These are phyloP conservation scores for Malthinus seriepunctatus DNA, from an alignment of 2,888 invertebrate species.

Conservation along the genomic window DNA sequence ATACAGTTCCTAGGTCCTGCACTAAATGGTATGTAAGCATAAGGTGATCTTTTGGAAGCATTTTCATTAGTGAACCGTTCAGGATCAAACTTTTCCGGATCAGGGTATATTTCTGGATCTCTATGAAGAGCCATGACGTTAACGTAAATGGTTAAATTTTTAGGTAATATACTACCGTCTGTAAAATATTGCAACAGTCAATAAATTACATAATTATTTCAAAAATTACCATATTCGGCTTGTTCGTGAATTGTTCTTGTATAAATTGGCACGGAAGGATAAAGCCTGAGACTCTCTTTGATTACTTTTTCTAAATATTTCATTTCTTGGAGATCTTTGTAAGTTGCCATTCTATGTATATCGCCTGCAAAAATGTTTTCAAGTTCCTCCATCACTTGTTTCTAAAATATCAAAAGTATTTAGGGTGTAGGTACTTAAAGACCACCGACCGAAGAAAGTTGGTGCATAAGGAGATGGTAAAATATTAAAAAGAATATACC, in stretches of 20 bases:
- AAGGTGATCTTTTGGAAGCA: constrained; percentile 50
- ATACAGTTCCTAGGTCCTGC: constrained; percentile 66
- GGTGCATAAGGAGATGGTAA: no score
- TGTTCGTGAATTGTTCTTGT: constrained; percentile 54
- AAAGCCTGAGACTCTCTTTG: constrained; percentile 57
- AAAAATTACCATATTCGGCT: constrained; percentile 44
- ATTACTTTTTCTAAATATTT: constrained; percentile 59
- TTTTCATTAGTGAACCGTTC: constrained; percentile 55
- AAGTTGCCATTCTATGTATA: constrained; percentile 30
- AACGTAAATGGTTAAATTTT: constrained; percentile 51
- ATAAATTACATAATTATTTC: no score
- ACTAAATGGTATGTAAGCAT: constrained; percentile 63
- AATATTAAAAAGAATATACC: no score
- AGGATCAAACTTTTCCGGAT: constrained; percentile 58
- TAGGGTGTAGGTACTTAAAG: no score
- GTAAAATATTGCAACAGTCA: constrained; percentile 7
- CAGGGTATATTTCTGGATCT: constrained; percentile 56
- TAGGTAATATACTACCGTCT: constrained; percentile 39
- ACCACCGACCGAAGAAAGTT: no score
- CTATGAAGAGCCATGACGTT: constrained; percentile 57
- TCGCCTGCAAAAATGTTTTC: constrained; percentile 43
- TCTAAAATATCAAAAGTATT: constrained; percentile 43
- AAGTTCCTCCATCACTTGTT: constrained; percentile 48
- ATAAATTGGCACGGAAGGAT: constrained; percentile 58
- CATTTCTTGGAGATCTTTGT: constrained; percentile 56